These are phyloP conservation scores for Melanotaenia boesemani DNA, from an alignment of 2,797 vertebrate species.

Conservation along the genomic window DNA sequence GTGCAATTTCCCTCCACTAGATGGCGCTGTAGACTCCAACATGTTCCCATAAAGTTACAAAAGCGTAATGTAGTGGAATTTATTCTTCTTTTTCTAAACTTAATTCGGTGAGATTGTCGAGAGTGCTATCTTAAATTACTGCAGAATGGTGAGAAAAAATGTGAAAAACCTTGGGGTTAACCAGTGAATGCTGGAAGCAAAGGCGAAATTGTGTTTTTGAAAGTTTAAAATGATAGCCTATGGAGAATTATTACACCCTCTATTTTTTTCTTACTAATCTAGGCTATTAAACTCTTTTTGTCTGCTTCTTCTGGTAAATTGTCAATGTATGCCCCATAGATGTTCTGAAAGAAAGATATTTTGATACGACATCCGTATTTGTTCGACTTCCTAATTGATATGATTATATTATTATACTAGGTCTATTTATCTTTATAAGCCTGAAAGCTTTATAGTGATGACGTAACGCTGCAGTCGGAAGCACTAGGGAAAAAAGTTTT, in stretches of 20 bases:
- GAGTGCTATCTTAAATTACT: not conserved
- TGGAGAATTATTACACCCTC: not conserved
- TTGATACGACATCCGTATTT: not conserved
- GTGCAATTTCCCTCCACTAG: conserved; percentile 47
- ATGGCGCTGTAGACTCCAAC: conserved; percentile 39
- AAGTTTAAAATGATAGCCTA: not conserved
- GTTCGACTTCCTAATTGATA: not conserved
- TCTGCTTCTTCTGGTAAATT: not conserved
- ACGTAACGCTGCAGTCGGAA: conserved; percentile 80
- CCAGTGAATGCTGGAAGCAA: not conserved
- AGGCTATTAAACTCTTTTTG: not conserved
- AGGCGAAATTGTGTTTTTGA: not conserved
- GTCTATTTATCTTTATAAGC: not conserved
- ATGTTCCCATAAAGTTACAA: conserved; percentile 15
- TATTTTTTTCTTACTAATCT: too few relatives aligned
- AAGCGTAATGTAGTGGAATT: not conserved
- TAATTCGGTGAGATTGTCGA: not conserved
- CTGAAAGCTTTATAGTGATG: conserved; percentile 51
- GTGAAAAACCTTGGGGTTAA: not conserved
- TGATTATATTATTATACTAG: not conserved
- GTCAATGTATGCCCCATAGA: not conserved
- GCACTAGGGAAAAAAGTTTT: conserved; percentile 59
- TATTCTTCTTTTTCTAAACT: not conserved
- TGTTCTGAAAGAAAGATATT: not conserved
- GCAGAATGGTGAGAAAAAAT: not conserved